A percentile compares a stretch with the other conserved stretches of the same genome.
These are phyloP conservation scores for Strix uralensis DNA, from an alignment of 2,113 vertebrate species.

Conservation along the genomic window DNA sequence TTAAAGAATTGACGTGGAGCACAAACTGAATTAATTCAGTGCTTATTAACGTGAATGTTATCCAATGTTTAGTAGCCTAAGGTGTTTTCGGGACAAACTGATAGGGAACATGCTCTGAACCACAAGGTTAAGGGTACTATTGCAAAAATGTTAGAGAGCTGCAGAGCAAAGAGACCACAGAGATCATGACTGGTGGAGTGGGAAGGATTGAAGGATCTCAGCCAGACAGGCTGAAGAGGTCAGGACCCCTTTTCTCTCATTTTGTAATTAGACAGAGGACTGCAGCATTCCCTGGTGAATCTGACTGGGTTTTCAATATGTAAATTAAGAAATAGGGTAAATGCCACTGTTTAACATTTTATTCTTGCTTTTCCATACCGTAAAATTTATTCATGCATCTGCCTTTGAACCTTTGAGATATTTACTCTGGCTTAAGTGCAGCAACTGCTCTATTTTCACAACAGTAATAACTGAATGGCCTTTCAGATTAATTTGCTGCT, in stretches of 20 bases:
- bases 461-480: neutral
- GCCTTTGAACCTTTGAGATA: neutral
- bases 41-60: neutral
- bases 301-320: neutral
- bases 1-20: neutral
- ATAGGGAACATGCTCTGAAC: neutral
- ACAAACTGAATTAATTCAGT: neutral
- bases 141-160: neutral
- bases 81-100: neutral
- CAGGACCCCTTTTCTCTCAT: neutral
- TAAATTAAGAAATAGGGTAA: neutral
- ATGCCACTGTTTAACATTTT: neutral
- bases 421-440: neutral
- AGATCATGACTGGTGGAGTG: neutral
- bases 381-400: neutral
- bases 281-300: neutral
- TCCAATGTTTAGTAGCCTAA: neutral
- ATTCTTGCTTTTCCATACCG: neutral
- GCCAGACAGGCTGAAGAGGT: neutral
- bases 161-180: neutral
- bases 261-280: neutral
- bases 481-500: neutral
- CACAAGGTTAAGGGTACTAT: neutral
- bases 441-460: neutral
- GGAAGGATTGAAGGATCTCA: neutral